Evolutionary conservation across 2,113 vertebrate species (phyloP).

Genomic region (Piprites chloris): DNA sequence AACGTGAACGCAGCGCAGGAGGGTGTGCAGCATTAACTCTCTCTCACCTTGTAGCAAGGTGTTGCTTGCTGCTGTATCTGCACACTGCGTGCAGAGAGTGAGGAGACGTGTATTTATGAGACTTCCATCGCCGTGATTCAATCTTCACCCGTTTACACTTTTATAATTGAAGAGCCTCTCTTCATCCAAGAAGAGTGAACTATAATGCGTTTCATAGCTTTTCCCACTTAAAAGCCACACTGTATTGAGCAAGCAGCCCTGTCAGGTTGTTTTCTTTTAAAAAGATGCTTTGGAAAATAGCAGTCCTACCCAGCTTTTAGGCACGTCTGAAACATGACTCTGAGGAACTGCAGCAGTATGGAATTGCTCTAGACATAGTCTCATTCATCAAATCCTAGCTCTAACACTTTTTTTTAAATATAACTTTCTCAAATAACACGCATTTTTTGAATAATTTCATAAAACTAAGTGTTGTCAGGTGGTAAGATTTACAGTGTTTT

Average conservation of each 20-base stretch:
- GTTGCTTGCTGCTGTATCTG: neutral
- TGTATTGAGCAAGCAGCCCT: conserved; percentile 3
- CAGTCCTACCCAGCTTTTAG: conserved; percentile 9
- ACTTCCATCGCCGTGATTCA: neutral
- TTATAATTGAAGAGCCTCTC: conserved; percentile 53
- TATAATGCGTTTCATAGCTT: conserved; percentile 1
- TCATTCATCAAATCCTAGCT: conserved; percentile 60
- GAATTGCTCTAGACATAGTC: conserved; percentile 18
- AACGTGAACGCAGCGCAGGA: neutral
- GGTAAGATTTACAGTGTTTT: conserved; percentile 55
- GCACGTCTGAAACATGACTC: neutral
- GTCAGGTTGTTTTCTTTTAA: conserved; percentile 40
- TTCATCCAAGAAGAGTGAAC: conserved; percentile 43
- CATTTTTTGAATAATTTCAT: conserved; percentile 35
- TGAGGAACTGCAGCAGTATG: conserved; percentile 12
- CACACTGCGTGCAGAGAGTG: neutral
- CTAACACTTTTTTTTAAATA: neutral
- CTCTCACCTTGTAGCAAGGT: neutral
- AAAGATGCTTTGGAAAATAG: conserved; percentile 44
- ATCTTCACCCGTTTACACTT: conserved; percentile 31
- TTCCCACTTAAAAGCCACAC: neutral
- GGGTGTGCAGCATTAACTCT: neutral
- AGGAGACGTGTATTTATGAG: neutral
- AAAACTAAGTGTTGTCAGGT: conserved; percentile 51
- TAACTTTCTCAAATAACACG: conserved; percentile 52